These are phyloP conservation scores for Bos indicus DNA, from an alignment of 2,113 vertebrate genomes.

Conservation along the genomic window DNA sequence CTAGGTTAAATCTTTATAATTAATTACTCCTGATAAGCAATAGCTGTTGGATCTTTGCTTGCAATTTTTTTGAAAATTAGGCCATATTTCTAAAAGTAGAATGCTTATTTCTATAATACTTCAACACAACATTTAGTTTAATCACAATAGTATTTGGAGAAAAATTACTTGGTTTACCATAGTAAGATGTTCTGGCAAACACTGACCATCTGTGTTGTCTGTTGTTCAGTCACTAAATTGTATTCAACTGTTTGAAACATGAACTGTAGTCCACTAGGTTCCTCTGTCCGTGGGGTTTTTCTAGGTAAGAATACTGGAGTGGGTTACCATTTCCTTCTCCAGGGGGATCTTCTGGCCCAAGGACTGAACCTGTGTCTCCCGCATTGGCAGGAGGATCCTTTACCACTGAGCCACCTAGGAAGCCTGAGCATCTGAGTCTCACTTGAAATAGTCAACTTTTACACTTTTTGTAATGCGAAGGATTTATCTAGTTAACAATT, in stretches of 20 bases:
- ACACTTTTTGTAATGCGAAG: neutral
- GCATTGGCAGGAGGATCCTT: neutral
- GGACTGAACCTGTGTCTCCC: neutral
- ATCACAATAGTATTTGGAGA: constrained; percentile 20
- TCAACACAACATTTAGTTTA: neutral
- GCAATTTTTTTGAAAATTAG: neutral
- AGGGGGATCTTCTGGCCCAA: neutral
- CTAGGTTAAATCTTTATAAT: constrained; percentile 2
- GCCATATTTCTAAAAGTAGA: constrained; percentile 10
- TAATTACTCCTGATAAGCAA: neutral
- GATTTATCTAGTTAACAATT: neutral
- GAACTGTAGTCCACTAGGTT: neutral
- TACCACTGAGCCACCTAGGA: neutral
- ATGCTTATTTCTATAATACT: neutral
- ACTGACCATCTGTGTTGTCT: neutral
- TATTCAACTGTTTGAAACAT: neutral
- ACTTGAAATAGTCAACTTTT: constrained; percentile 27
- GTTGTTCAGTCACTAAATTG: neutral
- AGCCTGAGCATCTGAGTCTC: neutral
- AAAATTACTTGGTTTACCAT: neutral
- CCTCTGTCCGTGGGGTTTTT: neutral
- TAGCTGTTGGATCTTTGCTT: neutral
- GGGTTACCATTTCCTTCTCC: neutral
- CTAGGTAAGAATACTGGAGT: neutral
- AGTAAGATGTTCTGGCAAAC: constrained; percentile 6